Percentiles rank a stretch among this genome's conserved stretches.
Evolutionary conservation across 1,140 invertebrate genomes (phyloP).

Genomic region (Bactericera cockerelli): DNA sequence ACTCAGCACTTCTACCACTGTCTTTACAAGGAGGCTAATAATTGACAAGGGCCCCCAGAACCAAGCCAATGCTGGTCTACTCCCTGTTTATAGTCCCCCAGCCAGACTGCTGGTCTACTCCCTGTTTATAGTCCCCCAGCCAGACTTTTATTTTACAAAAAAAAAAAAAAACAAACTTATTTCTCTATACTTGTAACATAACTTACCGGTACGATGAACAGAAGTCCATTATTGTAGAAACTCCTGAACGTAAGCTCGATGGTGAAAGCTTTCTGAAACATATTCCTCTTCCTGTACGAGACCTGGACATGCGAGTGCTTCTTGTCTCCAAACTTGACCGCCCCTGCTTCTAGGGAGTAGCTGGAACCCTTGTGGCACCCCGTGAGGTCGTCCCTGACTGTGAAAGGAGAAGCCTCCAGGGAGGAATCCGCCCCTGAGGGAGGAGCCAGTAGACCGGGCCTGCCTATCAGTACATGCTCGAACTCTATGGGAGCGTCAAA

Average conservation of each 20-base stretch:
- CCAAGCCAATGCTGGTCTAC: too few relatives aligned
- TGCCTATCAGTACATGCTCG: conserved; percentile 52
- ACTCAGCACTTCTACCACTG: too few relatives aligned
- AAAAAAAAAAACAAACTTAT: too few relatives aligned
- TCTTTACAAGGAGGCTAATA: too few relatives aligned
- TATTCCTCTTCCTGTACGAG: conserved; percentile 41
- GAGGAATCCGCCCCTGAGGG: neutral
- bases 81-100: too few relatives aligned
- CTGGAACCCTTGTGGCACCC: conserved; percentile 45
- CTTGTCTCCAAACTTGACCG: conserved; percentile 72
- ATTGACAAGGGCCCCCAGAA: too few relatives aligned
- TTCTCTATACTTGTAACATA: too few relatives aligned
- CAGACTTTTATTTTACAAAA: too few relatives aligned
- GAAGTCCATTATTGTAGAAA: conserved; percentile 64
- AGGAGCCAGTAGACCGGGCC: conserved; percentile 33
- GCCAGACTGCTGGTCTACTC: too few relatives aligned
- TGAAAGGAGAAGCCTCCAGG: conserved; percentile 3
- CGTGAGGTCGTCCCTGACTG: conserved; percentile 24
- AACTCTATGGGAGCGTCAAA: conserved; percentile 49
- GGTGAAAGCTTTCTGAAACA: conserved; percentile 52
- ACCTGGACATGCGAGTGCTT: conserved; percentile 56
- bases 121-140: too few relatives aligned
- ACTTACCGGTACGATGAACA: conserved; percentile 56
- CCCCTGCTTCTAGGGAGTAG: conserved; percentile 59
- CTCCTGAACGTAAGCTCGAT: conserved; percentile 72